Conservation (phyloP, 2,888 invertebrate species). For the Caenorhabditis virilis region DNA sequence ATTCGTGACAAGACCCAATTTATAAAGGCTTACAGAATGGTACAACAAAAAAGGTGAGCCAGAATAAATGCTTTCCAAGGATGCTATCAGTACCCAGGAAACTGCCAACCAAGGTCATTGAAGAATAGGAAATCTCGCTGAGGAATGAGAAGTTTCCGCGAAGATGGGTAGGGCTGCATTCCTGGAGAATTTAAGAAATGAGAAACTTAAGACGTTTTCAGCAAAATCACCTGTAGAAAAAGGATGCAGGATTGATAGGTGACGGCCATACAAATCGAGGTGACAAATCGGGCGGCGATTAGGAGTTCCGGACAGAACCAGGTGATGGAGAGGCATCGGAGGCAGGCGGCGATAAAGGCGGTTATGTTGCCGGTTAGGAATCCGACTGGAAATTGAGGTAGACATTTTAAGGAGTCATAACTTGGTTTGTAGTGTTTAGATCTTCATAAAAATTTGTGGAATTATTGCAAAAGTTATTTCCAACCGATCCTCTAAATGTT, state of each 20-base stretch:
- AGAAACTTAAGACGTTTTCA: neutral
- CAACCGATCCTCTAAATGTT: too few species aligned
- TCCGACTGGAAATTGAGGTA: too few species aligned
- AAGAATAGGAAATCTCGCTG: conserved; percentile 55
- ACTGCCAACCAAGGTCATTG: conserved; percentile 50
- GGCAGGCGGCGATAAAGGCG: conserved; percentile 40
- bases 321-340: conserved; percentile 44
- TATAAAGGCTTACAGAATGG: conserved; percentile 46
- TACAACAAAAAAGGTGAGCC: conserved; percentile 46
- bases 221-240: conserved; percentile 44
- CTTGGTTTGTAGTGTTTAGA: too few species aligned
- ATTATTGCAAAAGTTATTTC: too few species aligned
- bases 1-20: too few species aligned
- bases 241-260: conserved; percentile 59
- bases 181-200: conserved; percentile 31
- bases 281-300: conserved; percentile 47
- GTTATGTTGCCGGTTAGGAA: conserved; percentile 47
- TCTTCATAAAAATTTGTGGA: too few species aligned
- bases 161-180: conserved; percentile 57
- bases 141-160: conserved; percentile 55
- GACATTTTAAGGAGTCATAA: too few species aligned
- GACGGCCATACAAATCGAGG: conserved; percentile 55
- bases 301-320: conserved; percentile 47
- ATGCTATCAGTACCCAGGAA: conserved; percentile 50
- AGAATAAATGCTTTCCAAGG: conserved; percentile 47